phyloP scores from a whole-genome alignment of 1,140 invertebrate genomes.

The Leguminivora glycinivorella region DNA sequence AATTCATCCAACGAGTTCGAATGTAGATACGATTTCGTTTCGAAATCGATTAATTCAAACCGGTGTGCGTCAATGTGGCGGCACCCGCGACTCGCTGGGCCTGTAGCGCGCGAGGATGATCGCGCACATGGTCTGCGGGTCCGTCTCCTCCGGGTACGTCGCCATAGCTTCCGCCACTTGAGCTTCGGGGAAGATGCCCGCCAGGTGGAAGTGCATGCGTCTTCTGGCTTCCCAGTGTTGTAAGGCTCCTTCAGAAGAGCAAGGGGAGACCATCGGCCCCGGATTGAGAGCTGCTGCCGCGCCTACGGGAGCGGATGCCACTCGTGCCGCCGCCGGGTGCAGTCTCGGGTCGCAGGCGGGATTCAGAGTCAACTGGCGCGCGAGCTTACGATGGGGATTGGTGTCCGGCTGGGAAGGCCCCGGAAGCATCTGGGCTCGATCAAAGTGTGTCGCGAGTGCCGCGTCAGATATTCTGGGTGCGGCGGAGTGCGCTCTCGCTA shows the following conservation, averaged over 20 bases:
- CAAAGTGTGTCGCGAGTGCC: conserved; percentile 71
- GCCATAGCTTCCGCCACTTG: conserved; percentile 92
- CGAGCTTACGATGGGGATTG: conserved; percentile 89
- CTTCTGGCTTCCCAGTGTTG: conserved; percentile 84
- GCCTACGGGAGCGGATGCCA: conserved; percentile 88
- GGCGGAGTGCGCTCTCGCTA: conserved; percentile 81
- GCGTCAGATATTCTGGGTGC: conserved; percentile 69
- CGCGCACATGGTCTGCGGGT: conserved; percentile 93
- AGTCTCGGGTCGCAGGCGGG: conserved; percentile 87
- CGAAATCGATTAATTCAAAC: conserved; percentile 53
- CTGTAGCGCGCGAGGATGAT: conserved; percentile 83
- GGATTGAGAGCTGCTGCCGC: conserved; percentile 79
- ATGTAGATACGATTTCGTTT: conserved; percentile 49
- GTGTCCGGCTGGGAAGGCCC: conserved; percentile 69
- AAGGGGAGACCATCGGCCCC: conserved; percentile 77
- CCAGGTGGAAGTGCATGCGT: conserved; percentile 90
- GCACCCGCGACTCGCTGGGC: conserved; percentile 61
- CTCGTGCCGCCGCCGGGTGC: conserved; percentile 77
- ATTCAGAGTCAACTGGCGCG: conserved; percentile 90
- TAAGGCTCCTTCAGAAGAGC: conserved; percentile 71
- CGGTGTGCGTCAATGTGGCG: conserved; percentile 35
- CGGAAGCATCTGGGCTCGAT: conserved; percentile 66
- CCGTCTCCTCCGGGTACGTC: conserved; percentile 91
- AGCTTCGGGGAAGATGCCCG: conserved; percentile 92
- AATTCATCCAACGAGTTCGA: conserved; percentile 27